phyloP scores from a whole-genome alignment of 2,797 vertebrate genomes.

The Myotis daubentonii region DNA sequence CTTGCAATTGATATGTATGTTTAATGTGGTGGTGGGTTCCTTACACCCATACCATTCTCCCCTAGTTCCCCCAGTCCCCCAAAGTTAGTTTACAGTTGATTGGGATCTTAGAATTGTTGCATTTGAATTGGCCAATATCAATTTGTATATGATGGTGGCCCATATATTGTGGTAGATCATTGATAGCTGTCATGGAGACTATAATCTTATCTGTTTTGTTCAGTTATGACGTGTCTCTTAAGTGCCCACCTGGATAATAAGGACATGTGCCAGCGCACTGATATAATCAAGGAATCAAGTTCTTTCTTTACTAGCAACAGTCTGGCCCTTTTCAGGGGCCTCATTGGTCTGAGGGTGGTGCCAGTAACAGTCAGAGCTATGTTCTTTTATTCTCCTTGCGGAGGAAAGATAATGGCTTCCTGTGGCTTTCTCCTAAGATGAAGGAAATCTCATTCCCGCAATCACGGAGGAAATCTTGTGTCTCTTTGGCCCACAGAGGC shows the following conservation, averaged over 20 bases:
- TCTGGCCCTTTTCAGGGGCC: neutral
- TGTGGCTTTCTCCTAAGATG: constrained; percentile 14
- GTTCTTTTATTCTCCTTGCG: neutral
- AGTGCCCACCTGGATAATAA: neutral
- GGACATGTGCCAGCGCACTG: neutral
- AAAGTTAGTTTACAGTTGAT: neutral
- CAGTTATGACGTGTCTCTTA: neutral
- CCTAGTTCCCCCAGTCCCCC: rapidly evolving
- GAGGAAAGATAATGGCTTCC: neutral
- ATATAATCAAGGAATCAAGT: neutral
- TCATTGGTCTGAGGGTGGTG: neutral
- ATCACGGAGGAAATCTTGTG: neutral
- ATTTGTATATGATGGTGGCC: neutral
- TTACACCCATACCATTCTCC: neutral
- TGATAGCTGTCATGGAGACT: neutral
- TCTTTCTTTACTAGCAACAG: neutral
- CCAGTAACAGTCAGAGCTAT: neutral
- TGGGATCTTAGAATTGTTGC: neutral
- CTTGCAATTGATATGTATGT: neutral
- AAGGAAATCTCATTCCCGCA: neutral
- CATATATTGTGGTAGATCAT: neutral
- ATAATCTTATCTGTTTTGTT: neutral
- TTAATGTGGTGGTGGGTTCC: neutral
- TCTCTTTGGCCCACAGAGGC: neutral
- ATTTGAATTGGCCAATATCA: neutral